Evolutionary conservation across 2,113 vertebrate species (phyloP).

Genomic region (Cairina moschata): DNA sequence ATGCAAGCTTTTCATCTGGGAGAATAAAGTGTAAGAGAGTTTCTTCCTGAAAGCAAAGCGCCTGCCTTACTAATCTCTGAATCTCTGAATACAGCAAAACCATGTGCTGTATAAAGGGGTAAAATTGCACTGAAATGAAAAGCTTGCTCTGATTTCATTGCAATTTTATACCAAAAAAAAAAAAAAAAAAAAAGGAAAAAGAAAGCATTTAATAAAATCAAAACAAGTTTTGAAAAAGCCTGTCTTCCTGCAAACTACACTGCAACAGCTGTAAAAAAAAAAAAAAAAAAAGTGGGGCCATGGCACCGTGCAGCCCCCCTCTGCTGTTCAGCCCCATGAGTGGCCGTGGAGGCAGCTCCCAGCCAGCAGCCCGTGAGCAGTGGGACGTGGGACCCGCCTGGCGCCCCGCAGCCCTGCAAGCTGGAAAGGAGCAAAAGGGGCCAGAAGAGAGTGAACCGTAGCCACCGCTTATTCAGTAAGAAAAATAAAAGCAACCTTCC

Average conservation of each 20-base stretch:
- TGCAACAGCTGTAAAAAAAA: neutral
- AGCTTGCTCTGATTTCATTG: neutral
- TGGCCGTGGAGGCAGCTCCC: neutral
- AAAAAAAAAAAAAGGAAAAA: neutral
- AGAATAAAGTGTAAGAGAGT: neutral
- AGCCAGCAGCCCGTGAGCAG: neutral
- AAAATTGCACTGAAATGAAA: neutral
- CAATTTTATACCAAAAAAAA: neutral
- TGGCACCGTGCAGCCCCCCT: neutral
- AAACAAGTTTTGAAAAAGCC: neutral
- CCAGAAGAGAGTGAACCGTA: neutral
- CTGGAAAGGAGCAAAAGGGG: neutral
- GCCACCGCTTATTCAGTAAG: neutral
- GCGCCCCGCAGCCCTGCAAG: neutral
- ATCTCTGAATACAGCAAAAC: neutral
- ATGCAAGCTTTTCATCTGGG: neutral
- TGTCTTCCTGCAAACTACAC: neutral
- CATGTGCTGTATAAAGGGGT: neutral
- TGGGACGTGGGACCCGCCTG: neutral
- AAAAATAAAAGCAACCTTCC: slow-evolving; percentile 32
- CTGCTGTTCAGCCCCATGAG: neutral
- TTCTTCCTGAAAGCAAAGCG: neutral
- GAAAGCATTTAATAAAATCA: neutral
- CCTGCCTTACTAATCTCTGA: neutral
- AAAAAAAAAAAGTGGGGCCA: neutral